phyloP scores from a whole-genome alignment of 2,797 vertebrate genomes.

The Loriculus beryllinus region DNA sequence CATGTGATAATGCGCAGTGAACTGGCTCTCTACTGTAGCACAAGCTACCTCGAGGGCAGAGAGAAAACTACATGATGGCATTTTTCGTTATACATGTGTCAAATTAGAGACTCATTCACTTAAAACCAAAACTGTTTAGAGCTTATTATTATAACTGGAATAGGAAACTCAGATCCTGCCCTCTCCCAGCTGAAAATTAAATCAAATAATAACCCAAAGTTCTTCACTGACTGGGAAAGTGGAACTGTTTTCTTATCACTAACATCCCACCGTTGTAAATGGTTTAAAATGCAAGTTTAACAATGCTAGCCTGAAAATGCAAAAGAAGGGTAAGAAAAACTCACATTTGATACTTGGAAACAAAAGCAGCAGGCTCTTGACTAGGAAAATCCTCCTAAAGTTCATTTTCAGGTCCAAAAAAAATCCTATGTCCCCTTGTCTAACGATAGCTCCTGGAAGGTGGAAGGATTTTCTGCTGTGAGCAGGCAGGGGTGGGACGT shows the following conservation, averaged over 20 bases:
- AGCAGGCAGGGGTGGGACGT: neutral
- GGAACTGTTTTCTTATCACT: neutral
- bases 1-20: neutral
- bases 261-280: slow-evolving; percentile 1
- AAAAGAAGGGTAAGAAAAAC: neutral
- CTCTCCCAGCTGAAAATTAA: slow-evolving; percentile 12
- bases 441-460: neutral
- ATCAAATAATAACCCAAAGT: slow-evolving; percentile 28
- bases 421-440: neutral
- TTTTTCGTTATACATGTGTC: slow-evolving; percentile 19
- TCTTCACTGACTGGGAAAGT: neutral
- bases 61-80: slow-evolving; percentile 13
- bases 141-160: slow-evolving; percentile 19
- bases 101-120: slow-evolving; percentile 58
- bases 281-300: neutral
- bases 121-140: slow-evolving; percentile 34
- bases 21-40: slow-evolving; percentile 20
- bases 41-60: slow-evolving; percentile 24
- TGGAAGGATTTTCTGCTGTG: neutral
- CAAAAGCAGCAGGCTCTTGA: slow-evolving; percentile 50
- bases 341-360: slow-evolving; percentile 55
- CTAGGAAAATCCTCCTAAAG: slow-evolving; percentile 30
- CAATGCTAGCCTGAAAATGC: neutral
- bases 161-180: slow-evolving; percentile 2
- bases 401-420: slow-evolving; percentile 53